These are phyloP conservation scores for Cyprinodon tularosa DNA, from an alignment of 2,113 vertebrate species.

Conservation along the genomic window DNA sequence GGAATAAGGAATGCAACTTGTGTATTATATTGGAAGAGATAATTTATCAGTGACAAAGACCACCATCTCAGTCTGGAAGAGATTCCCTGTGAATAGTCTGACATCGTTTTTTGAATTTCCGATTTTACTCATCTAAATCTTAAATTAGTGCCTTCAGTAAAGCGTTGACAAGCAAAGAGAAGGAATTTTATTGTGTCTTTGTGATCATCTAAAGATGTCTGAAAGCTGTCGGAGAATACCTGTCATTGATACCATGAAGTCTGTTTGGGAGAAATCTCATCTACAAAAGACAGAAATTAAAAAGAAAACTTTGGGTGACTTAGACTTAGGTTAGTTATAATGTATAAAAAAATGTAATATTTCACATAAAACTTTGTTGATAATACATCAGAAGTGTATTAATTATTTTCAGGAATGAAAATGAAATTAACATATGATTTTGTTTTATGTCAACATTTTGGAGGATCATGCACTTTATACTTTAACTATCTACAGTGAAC, in stretches of 20 bases:
- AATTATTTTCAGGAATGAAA: not conserved
- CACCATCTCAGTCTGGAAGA: slow-evolving; percentile 59
- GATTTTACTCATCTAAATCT: slow-evolving; percentile 75
- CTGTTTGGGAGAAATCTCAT: slow-evolving; percentile 26
- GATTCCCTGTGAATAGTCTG: slow-evolving; percentile 59
- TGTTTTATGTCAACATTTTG: not conserved
- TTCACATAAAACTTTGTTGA: slow-evolving; percentile 3
- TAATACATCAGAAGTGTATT: not conserved
- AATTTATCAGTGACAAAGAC: slow-evolving; percentile 69
- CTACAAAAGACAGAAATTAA: not conserved
- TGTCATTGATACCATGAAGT: slow-evolving; percentile 22
- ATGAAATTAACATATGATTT: too few species aligned
- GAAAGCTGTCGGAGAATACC: slow-evolving; percentile 56
- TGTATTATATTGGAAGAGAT: slow-evolving; percentile 71
- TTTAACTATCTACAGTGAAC: not conserved
- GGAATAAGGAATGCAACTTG: slow-evolving; percentile 74
- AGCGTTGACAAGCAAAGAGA: slow-evolving; percentile 68
- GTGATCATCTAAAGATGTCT: slow-evolving; percentile 61
- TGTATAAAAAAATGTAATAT: not conserved
- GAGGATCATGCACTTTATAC: not conserved
- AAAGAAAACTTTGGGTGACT: not conserved
- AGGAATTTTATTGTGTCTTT: slow-evolving; percentile 57
- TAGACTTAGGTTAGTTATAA: slow-evolving; percentile 9
- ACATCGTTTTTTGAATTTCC: slow-evolving; percentile 65
- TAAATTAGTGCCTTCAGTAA: slow-evolving; percentile 65